Percentiles rank a stretch among this genome's conserved stretches.
These are phyloP conservation scores for Poecilobothrus nobilitatus DNA, from an alignment of 2,888 invertebrate species.

Conservation along the genomic window DNA sequence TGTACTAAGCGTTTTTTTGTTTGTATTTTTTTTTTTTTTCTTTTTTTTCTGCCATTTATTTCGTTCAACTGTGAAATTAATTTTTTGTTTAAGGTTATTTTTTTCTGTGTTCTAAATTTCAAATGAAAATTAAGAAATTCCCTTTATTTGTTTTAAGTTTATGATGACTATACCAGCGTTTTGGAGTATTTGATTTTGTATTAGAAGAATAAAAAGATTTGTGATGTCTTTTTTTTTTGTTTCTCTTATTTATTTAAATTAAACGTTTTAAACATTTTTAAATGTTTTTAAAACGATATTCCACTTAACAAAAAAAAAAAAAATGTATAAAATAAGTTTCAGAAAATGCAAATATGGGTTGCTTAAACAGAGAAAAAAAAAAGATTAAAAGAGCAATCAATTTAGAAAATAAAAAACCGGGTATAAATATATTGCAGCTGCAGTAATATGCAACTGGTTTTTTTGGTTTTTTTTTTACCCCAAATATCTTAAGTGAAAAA, in stretches of 20 bases:
- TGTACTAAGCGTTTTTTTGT: not conserved
- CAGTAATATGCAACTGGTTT: not conserved
- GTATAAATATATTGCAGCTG: not conserved
- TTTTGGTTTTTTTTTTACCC: not conserved
- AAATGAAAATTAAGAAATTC: constrained; percentile 1
- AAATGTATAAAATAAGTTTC: not conserved
- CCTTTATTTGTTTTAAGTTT: not conserved
- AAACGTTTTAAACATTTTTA: too few relatives aligned
- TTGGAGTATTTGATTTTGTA: not conserved
- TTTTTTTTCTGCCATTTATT: not conserved
- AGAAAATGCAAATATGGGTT: not conserved
- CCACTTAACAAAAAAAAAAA: not conserved
- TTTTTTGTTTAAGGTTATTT: not conserved
- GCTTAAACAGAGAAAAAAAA: not conserved
- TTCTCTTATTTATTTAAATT: too few relatives aligned
- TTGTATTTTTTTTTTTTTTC: too few relatives aligned
- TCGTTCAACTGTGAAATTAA: constrained; percentile 4
- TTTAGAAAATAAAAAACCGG: too few relatives aligned
- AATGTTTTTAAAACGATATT: too few relatives aligned
- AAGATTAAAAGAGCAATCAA: not conserved
- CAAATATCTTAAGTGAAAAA: too few relatives aligned
- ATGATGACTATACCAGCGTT: not conserved
- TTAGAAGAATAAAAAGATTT: too few relatives aligned
- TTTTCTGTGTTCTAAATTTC: not conserved
- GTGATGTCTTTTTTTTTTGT: too few relatives aligned